Percentiles rank a stretch among this genome's conserved stretches.
Evolutionary conservation across 2,797 vertebrate species (phyloP).

Genomic region (Brachymystax lenok): DNA sequence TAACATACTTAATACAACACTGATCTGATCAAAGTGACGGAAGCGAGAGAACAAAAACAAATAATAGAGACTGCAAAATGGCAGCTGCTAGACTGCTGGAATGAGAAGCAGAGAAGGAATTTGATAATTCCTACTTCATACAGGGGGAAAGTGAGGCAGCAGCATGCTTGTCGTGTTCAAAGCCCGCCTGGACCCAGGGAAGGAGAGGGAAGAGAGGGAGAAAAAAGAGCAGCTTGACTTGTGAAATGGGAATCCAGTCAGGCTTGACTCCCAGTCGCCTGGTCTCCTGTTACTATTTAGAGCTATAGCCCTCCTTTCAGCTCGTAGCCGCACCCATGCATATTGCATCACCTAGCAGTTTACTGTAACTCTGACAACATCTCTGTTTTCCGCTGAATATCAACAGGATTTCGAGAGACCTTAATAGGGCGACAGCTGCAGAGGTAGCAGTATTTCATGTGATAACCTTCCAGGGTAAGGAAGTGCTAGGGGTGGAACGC

Average conservation of each 20-base stretch:
- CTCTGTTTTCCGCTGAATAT: constrained; percentile 38
- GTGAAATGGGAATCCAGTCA: constrained; percentile 58
- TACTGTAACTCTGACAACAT: constrained; percentile 59
- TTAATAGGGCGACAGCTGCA: constrained; percentile 43
- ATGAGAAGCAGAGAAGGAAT: constrained; percentile 30
- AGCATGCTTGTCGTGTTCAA: constrained; percentile 32
- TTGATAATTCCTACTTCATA: constrained; percentile 33
- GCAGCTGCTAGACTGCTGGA: constrained; percentile 16
- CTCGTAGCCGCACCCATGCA: constrained; percentile 52
- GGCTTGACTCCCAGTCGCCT: constrained; percentile 35
- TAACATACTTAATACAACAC: constrained; percentile 5
- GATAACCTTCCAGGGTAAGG: constrained; percentile 26
- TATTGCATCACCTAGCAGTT: constrained; percentile 63
- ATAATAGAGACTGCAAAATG: constrained; percentile 24
- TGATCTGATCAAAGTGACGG: constrained; percentile 20
- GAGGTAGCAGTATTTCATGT: constrained; percentile 7
- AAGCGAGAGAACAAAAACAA: constrained; percentile 19
- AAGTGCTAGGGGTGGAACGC: constrained; percentile 7
- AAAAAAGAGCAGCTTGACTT: constrained; percentile 37
- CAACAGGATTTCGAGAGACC: constrained; percentile 32
- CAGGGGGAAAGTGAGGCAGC: constrained; percentile 12
- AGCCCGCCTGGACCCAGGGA: constrained; percentile 16
- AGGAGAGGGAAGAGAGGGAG: neutral
- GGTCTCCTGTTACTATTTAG: constrained; percentile 60
- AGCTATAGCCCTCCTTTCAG: constrained; percentile 46